Conservation (phyloP, 2,797 vertebrate genomes). For the Geotrypetes seraphini region DNA sequence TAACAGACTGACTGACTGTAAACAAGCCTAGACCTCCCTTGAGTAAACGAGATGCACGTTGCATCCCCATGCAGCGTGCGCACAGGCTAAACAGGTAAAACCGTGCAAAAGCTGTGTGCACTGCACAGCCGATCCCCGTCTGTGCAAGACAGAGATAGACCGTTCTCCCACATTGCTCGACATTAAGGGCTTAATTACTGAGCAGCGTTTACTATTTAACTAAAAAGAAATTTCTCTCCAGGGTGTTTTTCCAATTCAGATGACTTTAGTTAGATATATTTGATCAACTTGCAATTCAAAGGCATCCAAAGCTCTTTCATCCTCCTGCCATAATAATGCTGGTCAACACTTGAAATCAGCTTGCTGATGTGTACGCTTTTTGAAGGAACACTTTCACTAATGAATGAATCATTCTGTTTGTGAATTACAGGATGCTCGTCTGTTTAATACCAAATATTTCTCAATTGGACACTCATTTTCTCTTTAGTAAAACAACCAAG, state of each 20-base stretch:
- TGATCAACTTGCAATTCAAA: background rate
- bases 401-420: too few relatives aligned
- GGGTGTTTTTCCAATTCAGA: background rate
- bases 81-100: background rate
- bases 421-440: too few relatives aligned
- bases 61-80: background rate
- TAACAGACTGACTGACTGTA: too few relatives aligned
- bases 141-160: background rate
- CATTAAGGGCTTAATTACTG: background rate
- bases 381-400: background rate
- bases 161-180: background rate
- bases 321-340: background rate
- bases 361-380: background rate
- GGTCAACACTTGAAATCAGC: background rate
- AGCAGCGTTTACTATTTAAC: background rate
- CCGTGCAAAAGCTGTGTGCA: background rate
- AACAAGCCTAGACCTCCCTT: background rate
- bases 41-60: background rate
- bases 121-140: background rate
- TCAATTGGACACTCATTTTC: too few relatives aligned
- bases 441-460: too few relatives aligned
- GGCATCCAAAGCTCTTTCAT: background rate
- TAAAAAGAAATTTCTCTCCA: conserved; percentile 2
- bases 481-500: too few relatives aligned
- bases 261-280: background rate